Evolutionary conservation across 1,140 invertebrate species (phyloP), one percentile per base, ranked within the genome.

Genomic region (Cotesia vestalis): DNA sequence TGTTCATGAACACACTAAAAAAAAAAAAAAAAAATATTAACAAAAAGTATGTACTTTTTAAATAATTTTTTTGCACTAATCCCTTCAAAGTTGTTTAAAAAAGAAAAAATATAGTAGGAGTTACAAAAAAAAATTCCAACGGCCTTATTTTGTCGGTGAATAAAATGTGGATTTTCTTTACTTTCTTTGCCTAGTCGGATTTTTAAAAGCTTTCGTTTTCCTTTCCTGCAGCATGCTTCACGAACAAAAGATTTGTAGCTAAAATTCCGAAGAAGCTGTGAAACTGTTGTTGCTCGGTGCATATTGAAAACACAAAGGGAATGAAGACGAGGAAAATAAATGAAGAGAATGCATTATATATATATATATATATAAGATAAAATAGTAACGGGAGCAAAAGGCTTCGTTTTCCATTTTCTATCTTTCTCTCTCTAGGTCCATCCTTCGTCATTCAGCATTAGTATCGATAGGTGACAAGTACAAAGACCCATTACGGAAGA

Each of bases 401-500:
- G 14, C 17, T 35, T 51, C 11, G n/a, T 17, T 64, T 8, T 67
- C 35, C 38, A 34, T 66, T 52, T 11, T n/a, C 62, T 46, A 9
- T 46, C 40, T 46, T 11, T 46, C 11, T 9, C 6, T 46, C 5
- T 11, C 40, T 46, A 8, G 38, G 38, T 4, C 4, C 38, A 4
- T 5, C 38, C 38, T 40, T 40, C 38, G 3, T 46, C 40, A 46
- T 46, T 46, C 6, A 9, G 11, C 2, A 9, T 46, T 46, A 46
- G 40, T 46, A 9, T 46, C 40, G 11, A 6, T 0, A 5, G 40
- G 40, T 67, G 27, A 34, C 40, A 72, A 66, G 67, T 64, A 72
- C 71, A 72, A 72, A 72, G 71, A 40, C 27, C 14, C 64, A 72
- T 72, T 72, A 67, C 35, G 9, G n/a, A 4, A 40, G 6, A 8